These are phyloP conservation scores for Andrena fulva DNA, from an alignment of 2,888 invertebrate species.

Conservation along the genomic window DNA sequence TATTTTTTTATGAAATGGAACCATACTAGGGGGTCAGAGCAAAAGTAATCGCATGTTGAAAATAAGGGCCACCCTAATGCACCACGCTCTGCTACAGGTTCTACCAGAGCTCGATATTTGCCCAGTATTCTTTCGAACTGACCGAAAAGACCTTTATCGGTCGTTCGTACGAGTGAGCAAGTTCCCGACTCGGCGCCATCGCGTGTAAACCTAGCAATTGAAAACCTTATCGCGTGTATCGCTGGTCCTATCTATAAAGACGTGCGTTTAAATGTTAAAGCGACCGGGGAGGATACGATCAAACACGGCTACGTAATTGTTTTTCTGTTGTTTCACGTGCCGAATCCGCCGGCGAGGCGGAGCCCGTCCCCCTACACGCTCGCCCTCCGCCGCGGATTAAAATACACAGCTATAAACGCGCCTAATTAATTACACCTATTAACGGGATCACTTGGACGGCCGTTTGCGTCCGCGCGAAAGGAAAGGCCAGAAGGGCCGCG, in stretches of 20 bases:
- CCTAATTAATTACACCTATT: conserved; percentile 47
- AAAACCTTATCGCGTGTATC: too few relatives aligned
- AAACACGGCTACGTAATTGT: neutral
- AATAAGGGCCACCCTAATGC: too few relatives aligned
- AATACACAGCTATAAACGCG: conserved; percentile 8
- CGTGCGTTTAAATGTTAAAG: neutral
- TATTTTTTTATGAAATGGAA: too few relatives aligned
- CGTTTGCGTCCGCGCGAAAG: neutral
- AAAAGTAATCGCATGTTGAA: too few relatives aligned
- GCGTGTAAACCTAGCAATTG: too few relatives aligned
- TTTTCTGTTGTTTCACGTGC: neutral
- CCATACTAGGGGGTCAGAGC: too few relatives aligned
- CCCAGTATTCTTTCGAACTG: too few relatives aligned
- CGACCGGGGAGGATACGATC: neutral
- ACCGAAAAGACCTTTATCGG: too few relatives aligned
- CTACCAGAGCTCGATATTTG: too few relatives aligned
- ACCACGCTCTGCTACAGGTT: too few relatives aligned
- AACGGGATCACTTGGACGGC: conserved; percentile 35
- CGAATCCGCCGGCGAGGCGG: neutral
- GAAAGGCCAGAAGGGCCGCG: neutral
- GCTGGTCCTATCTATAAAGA: neutral
- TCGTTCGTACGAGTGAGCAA: too few relatives aligned
- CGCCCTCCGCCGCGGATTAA: neutral
- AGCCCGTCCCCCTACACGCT: neutral
- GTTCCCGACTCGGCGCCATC: too few relatives aligned